Evolutionary conservation across 1,140 invertebrate species (phyloP).

Genomic region (Tribolium castaneum): DNA sequence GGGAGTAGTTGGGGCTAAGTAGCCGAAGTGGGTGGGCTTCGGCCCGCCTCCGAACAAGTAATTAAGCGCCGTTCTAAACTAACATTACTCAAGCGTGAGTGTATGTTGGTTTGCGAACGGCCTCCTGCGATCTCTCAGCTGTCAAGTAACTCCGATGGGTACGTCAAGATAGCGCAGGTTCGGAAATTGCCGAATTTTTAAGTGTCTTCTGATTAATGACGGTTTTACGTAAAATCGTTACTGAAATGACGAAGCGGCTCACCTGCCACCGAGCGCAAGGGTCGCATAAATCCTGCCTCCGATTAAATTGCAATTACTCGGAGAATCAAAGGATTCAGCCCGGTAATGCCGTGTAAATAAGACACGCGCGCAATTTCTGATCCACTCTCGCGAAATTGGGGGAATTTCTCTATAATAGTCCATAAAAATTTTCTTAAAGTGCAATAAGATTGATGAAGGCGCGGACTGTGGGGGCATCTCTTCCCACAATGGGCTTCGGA

Average conservation of each 20-base stretch:
- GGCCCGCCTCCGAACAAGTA: conserved; percentile 44
- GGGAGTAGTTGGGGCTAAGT: conserved; percentile 15
- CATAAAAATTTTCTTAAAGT: conserved; percentile 24
- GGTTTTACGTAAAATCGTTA: conserved; percentile 11
- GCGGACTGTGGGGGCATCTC: conserved; percentile 7
- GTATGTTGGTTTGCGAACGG: conserved; percentile 40
- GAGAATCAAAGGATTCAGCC: conserved; percentile 49
- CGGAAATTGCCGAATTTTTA: conserved; percentile 47
- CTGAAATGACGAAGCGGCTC: neutral
- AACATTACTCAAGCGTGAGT: conserved; percentile 38
- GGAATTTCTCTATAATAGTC: conserved; percentile 12
- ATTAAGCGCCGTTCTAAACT: conserved; percentile 45
- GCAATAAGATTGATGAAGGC: conserved; percentile 20
- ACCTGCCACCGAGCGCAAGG: conserved; percentile 25
- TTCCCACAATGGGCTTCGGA: conserved; percentile 18
- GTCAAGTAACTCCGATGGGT: conserved; percentile 12
- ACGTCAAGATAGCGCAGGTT: conserved; percentile 26
- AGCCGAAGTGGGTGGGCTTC: conserved; percentile 36
- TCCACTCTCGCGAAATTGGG: conserved; percentile 24
- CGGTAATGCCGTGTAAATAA: conserved; percentile 51
- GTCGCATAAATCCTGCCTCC: conserved; percentile 50
- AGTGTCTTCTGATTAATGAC: conserved; percentile 37
- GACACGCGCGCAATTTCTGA: conserved; percentile 45
- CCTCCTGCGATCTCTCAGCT: conserved; percentile 45
- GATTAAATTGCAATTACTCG: conserved; percentile 52